Percentiles rank a stretch among this genome's conserved stretches.
Evolutionary conservation across 2,888 invertebrate species (phyloP).

Genomic region (Lasioglossum oenotherae): DNA sequence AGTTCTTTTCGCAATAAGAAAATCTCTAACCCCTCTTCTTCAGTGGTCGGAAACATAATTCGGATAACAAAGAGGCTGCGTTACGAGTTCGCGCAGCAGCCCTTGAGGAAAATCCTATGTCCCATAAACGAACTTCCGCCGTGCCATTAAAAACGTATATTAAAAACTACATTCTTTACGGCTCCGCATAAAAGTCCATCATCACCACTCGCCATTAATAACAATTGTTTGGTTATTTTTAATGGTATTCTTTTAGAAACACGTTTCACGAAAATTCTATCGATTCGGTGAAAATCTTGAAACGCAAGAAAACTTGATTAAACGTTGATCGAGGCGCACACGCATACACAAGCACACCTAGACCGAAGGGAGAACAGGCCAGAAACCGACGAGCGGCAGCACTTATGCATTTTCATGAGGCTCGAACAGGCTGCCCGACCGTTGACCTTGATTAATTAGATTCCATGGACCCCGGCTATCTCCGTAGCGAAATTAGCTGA

Average conservation of each 20-base stretch:
- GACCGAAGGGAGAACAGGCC: not conserved
- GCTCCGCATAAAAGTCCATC: too few relatives aligned
- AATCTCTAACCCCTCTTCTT: too few relatives aligned
- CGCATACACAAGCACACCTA: not conserved
- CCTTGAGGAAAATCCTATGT: too few relatives aligned
- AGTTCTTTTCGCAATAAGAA: too few relatives aligned
- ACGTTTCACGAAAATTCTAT: not conserved
- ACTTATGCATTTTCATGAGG: constrained; percentile 43
- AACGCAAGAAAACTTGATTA: constrained; percentile 30
- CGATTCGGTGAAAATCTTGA: not conserved
- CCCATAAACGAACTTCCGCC: too few relatives aligned
- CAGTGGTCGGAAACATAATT: too few relatives aligned
- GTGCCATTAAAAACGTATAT: too few relatives aligned
- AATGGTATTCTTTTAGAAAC: not conserved
- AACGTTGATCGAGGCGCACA: constrained; percentile 14
- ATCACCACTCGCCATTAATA: too few relatives aligned
- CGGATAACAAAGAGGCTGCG: too few relatives aligned
- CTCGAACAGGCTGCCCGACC: constrained; percentile 19
- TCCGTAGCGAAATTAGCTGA: constrained; percentile 10
- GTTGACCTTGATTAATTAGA: constrained; percentile 29
- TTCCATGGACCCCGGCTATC: not conserved
- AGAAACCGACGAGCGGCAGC: not conserved
- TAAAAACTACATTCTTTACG: too few relatives aligned
- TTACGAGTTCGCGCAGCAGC: too few relatives aligned
- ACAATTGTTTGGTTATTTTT: not conserved